phyloP scores from a whole-genome alignment of 2,113 vertebrate genomes.

The Tragelaphus buxtoni region DNA sequence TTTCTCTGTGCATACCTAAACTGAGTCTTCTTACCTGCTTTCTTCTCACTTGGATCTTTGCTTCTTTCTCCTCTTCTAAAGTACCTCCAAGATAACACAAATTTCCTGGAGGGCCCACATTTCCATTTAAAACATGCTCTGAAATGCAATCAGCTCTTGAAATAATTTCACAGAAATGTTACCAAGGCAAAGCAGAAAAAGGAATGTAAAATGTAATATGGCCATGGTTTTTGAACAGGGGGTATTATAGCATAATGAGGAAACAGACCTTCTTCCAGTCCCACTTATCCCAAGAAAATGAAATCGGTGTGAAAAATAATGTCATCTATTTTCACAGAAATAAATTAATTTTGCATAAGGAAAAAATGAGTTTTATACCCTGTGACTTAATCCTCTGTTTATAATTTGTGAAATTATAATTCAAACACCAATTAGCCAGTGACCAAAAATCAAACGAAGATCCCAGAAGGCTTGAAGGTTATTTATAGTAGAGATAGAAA shows the following conservation, averaged over 20 bases:
- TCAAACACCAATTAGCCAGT: conserved; percentile 68
- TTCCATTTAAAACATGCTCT: conserved; percentile 63
- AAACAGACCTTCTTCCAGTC: conserved; percentile 51
- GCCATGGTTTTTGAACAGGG: conserved; percentile 1
- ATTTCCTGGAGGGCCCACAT: conserved; percentile 34
- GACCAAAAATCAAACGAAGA: conserved; percentile 53
- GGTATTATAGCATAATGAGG: conserved; percentile 41
- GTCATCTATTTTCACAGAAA: background rate
- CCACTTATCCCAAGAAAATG: conserved; percentile 44
- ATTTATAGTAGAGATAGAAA: background rate
- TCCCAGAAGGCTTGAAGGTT: conserved; percentile 35
- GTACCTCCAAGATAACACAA: conserved; percentile 17
- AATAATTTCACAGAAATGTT: conserved; percentile 66
- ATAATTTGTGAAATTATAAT: conserved; percentile 68
- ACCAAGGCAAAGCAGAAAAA: conserved; percentile 63
- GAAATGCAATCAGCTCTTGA: conserved; percentile 59
- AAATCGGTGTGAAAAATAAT: conserved; percentile 35
- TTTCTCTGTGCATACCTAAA: background rate
- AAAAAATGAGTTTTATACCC: conserved; percentile 14
- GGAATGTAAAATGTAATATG: conserved; percentile 39
- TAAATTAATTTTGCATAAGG: conserved; percentile 14
- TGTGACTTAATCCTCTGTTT: conserved; percentile 34
- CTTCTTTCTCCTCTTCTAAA: conserved; percentile 21
- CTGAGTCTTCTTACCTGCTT: background rate
- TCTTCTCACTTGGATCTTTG: background rate